Conservation (phyloP, 2,888 invertebrate genomes). For the Sesia apiformis region DNA sequence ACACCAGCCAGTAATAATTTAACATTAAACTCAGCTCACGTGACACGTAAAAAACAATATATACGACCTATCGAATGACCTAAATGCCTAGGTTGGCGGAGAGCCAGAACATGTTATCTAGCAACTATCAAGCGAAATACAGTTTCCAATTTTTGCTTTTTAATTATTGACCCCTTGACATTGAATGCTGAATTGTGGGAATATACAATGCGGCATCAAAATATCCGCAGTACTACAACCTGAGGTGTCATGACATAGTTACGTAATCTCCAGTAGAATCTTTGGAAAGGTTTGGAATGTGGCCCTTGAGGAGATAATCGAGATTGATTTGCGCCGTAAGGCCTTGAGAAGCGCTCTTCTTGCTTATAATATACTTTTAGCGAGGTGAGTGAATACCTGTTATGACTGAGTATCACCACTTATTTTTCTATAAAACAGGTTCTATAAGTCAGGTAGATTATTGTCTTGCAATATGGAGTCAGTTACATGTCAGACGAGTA, state of each 20-base stretch:
- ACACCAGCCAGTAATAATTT: background rate
- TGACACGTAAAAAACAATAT: background rate
- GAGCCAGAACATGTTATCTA: conserved; percentile 56
- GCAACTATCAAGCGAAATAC: conserved; percentile 42
- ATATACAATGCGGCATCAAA: background rate
- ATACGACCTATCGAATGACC: conserved; percentile 37
- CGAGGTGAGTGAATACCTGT: too few species aligned
- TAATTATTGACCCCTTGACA: conserved; percentile 58
- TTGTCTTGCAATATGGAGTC: too few species aligned
- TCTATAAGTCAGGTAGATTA: too few species aligned
- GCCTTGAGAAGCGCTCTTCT: too few species aligned
- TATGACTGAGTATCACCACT: too few species aligned
- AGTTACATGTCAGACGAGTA: too few species aligned
- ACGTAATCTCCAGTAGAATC: conserved; percentile 1
- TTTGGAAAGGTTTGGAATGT: background rate
- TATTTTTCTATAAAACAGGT: too few species aligned
- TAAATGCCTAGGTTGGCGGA: conserved; percentile 48
- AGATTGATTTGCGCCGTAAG: background rate
- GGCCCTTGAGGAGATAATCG: background rate
- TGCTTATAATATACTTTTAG: too few species aligned
- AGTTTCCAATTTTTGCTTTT: conserved; percentile 61
- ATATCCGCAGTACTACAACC: background rate
- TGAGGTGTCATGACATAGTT: background rate
- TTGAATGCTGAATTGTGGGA: conserved; percentile 20
- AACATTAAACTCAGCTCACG: background rate